Evolutionary conservation across 1,140 invertebrate genomes (phyloP).

Genomic region (Atta cephalotes): DNA sequence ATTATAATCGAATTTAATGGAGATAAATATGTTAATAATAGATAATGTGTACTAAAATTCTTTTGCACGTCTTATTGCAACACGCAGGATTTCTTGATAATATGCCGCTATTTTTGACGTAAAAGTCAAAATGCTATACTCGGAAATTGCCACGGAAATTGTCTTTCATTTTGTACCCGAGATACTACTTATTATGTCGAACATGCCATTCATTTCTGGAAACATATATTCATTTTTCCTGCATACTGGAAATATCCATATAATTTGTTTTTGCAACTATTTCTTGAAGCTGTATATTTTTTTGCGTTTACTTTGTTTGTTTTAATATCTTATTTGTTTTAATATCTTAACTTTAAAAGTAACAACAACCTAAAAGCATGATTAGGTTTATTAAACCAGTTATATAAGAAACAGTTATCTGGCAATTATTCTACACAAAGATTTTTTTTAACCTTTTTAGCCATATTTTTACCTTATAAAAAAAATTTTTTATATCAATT

Average conservation of each 20-base stretch:
- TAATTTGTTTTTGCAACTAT: constrained; percentile 30
- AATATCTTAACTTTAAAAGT: neutral
- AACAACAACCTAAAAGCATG: neutral
- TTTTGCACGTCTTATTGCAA: neutral
- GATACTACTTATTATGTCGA: constrained; percentile 17
- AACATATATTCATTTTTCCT: constrained; percentile 62
- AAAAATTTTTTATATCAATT: no score
- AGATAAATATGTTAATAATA: neutral
- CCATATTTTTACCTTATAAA: no score
- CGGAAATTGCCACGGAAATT: constrained; percentile 73
- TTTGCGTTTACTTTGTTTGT: neutral
- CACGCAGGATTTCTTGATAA: constrained; percentile 37
- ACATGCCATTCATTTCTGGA: constrained; percentile 69
- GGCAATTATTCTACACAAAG: neutral
- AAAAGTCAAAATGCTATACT: constrained; percentile 58
- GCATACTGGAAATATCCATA: constrained; percentile 10
- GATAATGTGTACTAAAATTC: neutral
- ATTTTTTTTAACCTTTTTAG: neutral
- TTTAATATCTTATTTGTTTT: neutral
- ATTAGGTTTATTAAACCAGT: neutral
- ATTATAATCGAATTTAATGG: neutral
- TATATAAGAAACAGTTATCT: neutral
- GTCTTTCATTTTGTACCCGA: constrained; percentile 67
- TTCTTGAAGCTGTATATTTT: neutral
- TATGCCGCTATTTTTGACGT: constrained; percentile 57